Evolutionary conservation across 2,113 vertebrate genomes (phyloP).

Genomic region (Solenodon paradoxus): DNA sequence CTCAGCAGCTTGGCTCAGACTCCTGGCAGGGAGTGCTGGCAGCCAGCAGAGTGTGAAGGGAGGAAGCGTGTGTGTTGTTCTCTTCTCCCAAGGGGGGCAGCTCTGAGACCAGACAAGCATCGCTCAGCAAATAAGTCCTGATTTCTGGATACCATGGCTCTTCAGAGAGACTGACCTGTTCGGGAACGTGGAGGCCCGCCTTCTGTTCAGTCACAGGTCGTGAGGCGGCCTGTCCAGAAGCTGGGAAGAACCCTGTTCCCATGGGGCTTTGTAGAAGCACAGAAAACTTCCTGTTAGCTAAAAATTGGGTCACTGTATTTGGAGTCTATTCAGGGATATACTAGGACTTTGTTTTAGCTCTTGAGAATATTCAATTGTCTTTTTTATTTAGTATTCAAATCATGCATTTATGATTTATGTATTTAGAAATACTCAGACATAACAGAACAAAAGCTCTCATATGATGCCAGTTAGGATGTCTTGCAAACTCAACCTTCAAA

Average conservation of each 20-base stretch:
- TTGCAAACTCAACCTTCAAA: neutral
- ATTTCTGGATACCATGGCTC: neutral
- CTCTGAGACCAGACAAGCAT: neutral
- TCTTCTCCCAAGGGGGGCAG: neutral
- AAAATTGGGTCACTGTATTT: neutral
- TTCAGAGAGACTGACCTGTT: neutral
- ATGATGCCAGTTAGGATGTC: neutral
- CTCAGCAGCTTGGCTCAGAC: neutral
- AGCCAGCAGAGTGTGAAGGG: accelerated
- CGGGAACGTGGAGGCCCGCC: neutral
- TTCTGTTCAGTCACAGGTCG: accelerated
- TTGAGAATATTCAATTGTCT: neutral
- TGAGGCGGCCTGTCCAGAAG: no score
- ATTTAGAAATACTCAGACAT: neutral
- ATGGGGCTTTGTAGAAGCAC: neutral
- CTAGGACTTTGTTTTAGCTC: neutral
- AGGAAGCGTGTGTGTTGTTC: neutral
- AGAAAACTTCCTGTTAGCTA: neutral
- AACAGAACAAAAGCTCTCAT: neutral
- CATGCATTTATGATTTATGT: neutral
- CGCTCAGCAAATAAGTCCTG: neutral
- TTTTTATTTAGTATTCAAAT: neutral
- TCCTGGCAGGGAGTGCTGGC: accelerated
- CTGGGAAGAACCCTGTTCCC: accelerated
- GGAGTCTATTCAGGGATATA: neutral